These are phyloP conservation scores for Phlogophora meticulosa DNA, from an alignment of 2,888 invertebrate genomes.

Conservation along the genomic window DNA sequence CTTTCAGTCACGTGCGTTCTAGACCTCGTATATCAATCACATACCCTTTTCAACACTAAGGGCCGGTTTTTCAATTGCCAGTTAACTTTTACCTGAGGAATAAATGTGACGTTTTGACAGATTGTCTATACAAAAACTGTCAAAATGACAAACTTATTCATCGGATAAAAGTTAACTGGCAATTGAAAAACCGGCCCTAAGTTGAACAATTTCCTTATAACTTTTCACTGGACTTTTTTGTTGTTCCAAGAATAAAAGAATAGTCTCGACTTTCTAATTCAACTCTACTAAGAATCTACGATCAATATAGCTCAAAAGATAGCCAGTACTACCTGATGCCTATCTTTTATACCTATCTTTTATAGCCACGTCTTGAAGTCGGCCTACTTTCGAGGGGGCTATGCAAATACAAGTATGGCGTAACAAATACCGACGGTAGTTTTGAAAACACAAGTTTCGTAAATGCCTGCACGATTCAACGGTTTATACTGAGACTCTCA, in stretches of 20 bases:
- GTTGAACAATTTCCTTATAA: too few species aligned
- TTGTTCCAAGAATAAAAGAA: neutral
- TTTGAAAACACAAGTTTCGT: constrained; percentile 49
- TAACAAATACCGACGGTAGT: constrained; percentile 45
- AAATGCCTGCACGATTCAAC: constrained; percentile 52
- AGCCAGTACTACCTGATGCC: constrained; percentile 4
- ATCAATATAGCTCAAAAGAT: constrained; percentile 11
- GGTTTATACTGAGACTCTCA: constrained; percentile 35
- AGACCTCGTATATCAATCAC: too few species aligned
- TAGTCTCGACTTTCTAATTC: neutral
- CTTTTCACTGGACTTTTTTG: too few species aligned
- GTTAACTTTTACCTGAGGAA: too few species aligned
- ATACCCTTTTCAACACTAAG: too few species aligned
- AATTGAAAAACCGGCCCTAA: too few species aligned
- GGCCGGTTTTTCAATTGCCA: too few species aligned
- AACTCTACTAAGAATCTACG: neutral
- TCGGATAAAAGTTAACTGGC: too few species aligned
- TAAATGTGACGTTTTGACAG: too few species aligned
- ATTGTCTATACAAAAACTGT: too few species aligned
- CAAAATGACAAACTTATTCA: too few species aligned
- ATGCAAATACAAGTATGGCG: constrained; percentile 49
- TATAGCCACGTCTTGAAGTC: constrained; percentile 17
- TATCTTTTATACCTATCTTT: constrained; percentile 39
- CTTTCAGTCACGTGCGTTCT: too few species aligned
- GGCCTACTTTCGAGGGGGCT: constrained; percentile 49